phyloP scores from a whole-genome alignment of 2,888 invertebrate species.

The Incurvaria masculella region DNA sequence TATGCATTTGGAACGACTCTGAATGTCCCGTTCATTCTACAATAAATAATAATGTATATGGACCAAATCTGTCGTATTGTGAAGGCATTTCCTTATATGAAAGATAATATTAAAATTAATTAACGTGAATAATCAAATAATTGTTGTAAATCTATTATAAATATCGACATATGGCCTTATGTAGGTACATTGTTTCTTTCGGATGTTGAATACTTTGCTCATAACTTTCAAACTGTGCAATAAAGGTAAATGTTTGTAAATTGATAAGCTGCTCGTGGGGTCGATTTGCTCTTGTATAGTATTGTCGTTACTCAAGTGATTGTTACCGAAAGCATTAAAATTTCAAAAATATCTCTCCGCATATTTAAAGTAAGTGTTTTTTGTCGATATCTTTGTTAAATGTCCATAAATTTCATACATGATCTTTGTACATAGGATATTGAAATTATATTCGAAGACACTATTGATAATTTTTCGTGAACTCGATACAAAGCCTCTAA shows the following conservation, averaged over 20 bases:
- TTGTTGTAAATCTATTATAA: conserved; percentile 54
- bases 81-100: conserved; percentile 52
- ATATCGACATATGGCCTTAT: conserved; percentile 50
- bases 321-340: neutral
- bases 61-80: conserved; percentile 54
- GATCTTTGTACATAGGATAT: neutral
- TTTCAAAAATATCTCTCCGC: neutral
- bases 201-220: conserved; percentile 42
- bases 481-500: too few relatives aligned
- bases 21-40: conserved; percentile 24
- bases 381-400: neutral
- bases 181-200: conserved; percentile 51
- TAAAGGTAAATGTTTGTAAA: neutral
- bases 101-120: conserved; percentile 34
- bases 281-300: neutral
- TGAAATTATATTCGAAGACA: neutral
- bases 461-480: neutral
- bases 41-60: conserved; percentile 53
- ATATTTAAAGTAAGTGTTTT: neutral
- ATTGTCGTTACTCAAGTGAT: neutral
- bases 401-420: neutral
- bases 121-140: conserved; percentile 51
- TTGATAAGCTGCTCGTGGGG: neutral
- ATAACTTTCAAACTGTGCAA: conserved; percentile 9
- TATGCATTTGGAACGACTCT: conserved; percentile 1